phyloP scores from a whole-genome alignment of 1,140 invertebrate genomes.

The Microplitis mediator region DNA sequence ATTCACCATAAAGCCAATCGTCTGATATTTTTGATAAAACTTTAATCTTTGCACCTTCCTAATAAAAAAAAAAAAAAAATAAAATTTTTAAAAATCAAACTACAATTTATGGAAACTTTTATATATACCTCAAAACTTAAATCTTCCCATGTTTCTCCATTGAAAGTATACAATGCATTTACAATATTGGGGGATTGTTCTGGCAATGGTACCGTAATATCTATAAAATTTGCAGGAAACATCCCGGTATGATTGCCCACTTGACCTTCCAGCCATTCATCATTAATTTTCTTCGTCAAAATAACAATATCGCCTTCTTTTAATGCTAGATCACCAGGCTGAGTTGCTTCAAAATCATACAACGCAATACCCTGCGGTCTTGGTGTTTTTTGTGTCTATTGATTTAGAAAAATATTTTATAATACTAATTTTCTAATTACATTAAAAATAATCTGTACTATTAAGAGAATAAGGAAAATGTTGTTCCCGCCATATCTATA shows the following conservation, averaged over 20 bases:
- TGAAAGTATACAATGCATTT: constrained; percentile 68
- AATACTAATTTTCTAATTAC: neutral
- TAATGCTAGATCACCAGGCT: constrained; percentile 75
- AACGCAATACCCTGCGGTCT: constrained; percentile 74
- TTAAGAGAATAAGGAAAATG: too few relatives aligned
- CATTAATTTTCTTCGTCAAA: constrained; percentile 71
- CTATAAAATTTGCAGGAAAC: constrained; percentile 80
- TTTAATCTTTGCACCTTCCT: constrained; percentile 73
- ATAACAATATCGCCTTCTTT: constrained; percentile 76
- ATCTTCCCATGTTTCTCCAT: constrained; percentile 68
- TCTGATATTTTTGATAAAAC: constrained; percentile 75
- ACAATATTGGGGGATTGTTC: constrained; percentile 53
- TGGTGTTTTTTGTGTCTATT: constrained; percentile 44
- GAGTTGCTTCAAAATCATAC: constrained; percentile 74
- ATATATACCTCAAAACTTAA: constrained; percentile 63
- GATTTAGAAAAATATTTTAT: constrained; percentile 15
- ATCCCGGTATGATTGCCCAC: constrained; percentile 72
- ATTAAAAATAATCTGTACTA: neutral
- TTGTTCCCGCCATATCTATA: too few relatives aligned
- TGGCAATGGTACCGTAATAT: constrained; percentile 74
- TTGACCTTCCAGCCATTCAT: constrained; percentile 81
- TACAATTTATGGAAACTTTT: constrained; percentile 33
- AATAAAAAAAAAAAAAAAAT: constrained; percentile 49
- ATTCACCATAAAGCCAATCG: constrained; percentile 83
- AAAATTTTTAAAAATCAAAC: constrained; percentile 32